Base-by-base conservation (phyloP, 2,113 vertebrate species). In the Nothoprocta pentlandii region DNA sequence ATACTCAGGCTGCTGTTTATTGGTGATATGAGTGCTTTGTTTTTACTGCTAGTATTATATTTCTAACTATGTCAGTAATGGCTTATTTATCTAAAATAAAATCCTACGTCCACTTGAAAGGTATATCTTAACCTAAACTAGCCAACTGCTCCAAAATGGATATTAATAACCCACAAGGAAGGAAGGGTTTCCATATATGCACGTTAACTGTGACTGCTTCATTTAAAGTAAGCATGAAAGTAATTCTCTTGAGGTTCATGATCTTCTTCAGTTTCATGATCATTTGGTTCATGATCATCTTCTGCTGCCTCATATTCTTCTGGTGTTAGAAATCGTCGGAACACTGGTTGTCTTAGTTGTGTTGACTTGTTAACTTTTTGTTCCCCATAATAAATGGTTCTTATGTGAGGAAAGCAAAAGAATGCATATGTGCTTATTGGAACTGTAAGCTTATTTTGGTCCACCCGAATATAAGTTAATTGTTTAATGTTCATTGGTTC, bases 371-470 rank as follows among this genome's bases (percentile, higher is more conserved):
- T 78, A 46, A 87, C 81, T 23, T 97, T 97, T 90, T 98, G 98
- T 96, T 98, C 98, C 56, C 98, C 98, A 12, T 98, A 98, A 82
- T 98, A 98, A 87, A 98, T 98, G 79, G 87, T 97, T 36, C 95
- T 96, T 82, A 98, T 96, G 26, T 97, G 96, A 66, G 98, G 98
- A 81, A 98, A 98, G 91, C 98, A 98, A 63, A 97, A 97, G 87
- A 98, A 98, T 41, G 97, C 96, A 0, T 97, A 97, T 44, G 94
- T 94, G 93, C 95, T 98, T 85, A 98, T 90, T 16, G 98, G 98
- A 56, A 80, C 86, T 8, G 91, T 98, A 39, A 98, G 97, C 96
- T 97, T 98, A 88, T 98, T 98, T 97, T 98, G 97, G 81, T 98
- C 98, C 49, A 98, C 77, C 17, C 98, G 97, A 17, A 98, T 97